Conservation (phyloP, 2,888 invertebrate species). For the Pandemis heparana region DNA sequence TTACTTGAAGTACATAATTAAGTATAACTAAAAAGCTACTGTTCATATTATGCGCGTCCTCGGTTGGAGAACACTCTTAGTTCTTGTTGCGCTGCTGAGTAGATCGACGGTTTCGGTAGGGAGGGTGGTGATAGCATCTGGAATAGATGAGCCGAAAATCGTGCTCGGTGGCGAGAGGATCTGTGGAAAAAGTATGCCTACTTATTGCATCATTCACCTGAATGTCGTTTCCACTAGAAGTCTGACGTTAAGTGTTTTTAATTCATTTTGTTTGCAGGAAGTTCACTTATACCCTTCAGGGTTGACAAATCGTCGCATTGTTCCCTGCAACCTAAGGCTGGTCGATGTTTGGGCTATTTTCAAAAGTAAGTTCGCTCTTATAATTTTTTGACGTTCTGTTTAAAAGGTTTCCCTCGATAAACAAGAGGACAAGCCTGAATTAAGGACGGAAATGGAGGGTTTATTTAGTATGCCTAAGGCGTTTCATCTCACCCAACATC, state of each 20-base stretch:
- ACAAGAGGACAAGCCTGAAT: not conserved
- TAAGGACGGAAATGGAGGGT: not conserved
- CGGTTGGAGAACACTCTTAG: too few species aligned
- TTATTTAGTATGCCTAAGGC: conserved; percentile 4
- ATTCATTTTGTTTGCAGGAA: conserved; percentile 50
- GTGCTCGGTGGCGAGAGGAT: too few species aligned
- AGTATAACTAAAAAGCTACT: too few species aligned
- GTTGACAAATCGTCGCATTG: conserved; percentile 50
- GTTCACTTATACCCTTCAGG: conserved; percentile 50
- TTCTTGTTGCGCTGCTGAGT: too few species aligned
- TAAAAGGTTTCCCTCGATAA: not conserved
- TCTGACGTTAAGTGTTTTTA: not conserved
- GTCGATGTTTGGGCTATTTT: conserved; percentile 60
- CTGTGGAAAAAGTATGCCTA: too few species aligned
- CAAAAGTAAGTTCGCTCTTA: conserved; percentile 53
- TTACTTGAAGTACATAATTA: too few species aligned
- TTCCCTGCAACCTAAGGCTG: conserved; percentile 61
- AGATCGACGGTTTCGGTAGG: too few species aligned
- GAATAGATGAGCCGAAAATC: too few species aligned
- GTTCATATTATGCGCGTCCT: too few species aligned
- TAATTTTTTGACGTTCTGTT: not conserved
- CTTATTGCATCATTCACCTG: not conserved
- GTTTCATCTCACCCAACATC: not conserved
- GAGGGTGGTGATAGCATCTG: too few species aligned
- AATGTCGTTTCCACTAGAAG: not conserved